Percentiles rank a stretch among this genome's conserved stretches.
Evolutionary conservation across 2,888 invertebrate genomes (phyloP).

Genomic region (Pegoplata infirma): DNA sequence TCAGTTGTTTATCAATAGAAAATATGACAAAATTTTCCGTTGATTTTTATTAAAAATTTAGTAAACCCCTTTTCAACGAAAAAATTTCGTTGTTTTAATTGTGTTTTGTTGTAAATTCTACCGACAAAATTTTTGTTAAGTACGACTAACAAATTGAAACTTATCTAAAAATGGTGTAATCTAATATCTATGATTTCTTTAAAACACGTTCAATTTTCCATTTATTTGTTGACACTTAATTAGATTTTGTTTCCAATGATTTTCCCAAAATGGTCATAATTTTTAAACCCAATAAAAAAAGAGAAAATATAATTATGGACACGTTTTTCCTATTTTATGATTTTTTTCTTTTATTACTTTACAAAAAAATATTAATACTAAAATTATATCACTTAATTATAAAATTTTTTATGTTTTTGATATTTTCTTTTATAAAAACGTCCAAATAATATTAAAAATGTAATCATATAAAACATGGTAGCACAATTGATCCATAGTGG

Average conservation of each 20-base stretch:
- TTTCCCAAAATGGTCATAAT: constrained; percentile 29
- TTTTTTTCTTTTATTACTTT: background rate
- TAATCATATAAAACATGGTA: constrained; percentile 90
- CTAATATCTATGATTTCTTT: no score
- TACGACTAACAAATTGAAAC: no score
- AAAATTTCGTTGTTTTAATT: no score
- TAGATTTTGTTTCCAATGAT: constrained; percentile 27
- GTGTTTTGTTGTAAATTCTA: no score
- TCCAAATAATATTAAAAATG: constrained; percentile 91
- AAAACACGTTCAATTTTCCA: constrained; percentile 7
- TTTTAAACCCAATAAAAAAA: constrained; percentile 1
- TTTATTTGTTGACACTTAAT: constrained; percentile 18
- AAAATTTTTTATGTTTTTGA: constrained; percentile 40
- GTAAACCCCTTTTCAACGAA: no score
- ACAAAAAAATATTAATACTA: constrained; percentile 6
- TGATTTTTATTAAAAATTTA: no score
- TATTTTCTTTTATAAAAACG: constrained; percentile 84
- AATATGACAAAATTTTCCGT: no score
- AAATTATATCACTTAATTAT: constrained; percentile 53
- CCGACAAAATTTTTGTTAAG: no score
- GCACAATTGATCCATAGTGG: constrained; percentile 95
- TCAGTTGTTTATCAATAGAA: no score
- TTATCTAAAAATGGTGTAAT: no score
- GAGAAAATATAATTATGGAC: background rate
- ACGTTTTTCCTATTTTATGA: constrained; percentile 22